These are phyloP conservation scores for Limanda limanda DNA, from an alignment of 2,113 vertebrate genomes.

Conservation along the genomic window DNA sequence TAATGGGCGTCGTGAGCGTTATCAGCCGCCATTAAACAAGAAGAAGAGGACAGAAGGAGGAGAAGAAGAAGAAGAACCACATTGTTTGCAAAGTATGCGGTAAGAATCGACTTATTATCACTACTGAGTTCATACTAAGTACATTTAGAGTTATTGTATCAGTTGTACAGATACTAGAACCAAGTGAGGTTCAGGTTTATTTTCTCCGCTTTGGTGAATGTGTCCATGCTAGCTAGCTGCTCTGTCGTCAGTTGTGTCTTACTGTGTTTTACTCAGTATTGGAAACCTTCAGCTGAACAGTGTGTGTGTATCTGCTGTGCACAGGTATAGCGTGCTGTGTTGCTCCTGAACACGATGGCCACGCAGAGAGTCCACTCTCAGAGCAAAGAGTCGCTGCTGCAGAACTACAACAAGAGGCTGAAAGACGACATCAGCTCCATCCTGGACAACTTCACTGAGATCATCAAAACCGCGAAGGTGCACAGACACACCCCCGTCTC, in stretches of 20 bases:
- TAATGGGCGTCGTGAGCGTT: neutral
- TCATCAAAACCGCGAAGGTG: conserved; percentile 95
- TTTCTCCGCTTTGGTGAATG: neutral
- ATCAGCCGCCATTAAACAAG: neutral
- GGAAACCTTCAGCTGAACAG: neutral
- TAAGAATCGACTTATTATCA: neutral
- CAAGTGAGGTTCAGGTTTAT: fast-evolving
- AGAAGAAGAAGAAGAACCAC: neutral
- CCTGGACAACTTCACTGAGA: conserved; percentile 96
- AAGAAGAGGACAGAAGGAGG: neutral
- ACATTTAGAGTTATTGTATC: neutral
- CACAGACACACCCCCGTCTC: too few species aligned
- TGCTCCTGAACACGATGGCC: conserved; percentile 80
- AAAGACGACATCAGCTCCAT: conserved; percentile 96
- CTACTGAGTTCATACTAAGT: neutral
- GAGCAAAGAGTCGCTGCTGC: conserved; percentile 94
- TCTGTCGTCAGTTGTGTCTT: neutral
- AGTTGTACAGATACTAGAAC: neutral
- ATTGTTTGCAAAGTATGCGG: conserved; percentile 21
- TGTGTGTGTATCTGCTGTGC: neutral
- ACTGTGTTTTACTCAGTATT: neutral
- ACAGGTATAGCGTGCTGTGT: conserved; percentile 16
- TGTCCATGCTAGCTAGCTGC: conserved; percentile 25
- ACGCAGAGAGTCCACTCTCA: conserved; percentile 89
- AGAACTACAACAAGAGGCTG: conserved; percentile 97